These are phyloP conservation scores for Poecile atricapillus DNA, from an alignment of 2,113 vertebrate genomes.

Conservation along the genomic window DNA sequence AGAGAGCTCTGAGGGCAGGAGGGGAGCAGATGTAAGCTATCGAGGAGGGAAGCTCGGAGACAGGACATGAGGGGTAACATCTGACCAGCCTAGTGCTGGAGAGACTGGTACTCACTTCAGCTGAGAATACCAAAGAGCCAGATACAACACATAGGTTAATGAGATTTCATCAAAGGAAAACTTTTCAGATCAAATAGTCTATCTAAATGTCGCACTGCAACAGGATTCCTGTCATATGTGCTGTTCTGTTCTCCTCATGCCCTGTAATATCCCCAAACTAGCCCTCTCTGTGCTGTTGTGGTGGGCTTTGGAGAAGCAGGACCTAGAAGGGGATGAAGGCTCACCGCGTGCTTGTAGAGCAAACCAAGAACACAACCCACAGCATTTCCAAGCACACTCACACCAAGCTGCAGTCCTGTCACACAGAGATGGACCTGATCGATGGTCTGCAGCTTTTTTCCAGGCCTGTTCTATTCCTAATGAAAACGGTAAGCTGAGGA, in stretches of 20 bases:
- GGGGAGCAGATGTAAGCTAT: conserved; percentile 28
- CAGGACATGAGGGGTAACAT: background rate
- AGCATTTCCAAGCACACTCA: background rate
- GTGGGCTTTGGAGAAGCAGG: background rate
- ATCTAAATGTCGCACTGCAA: background rate
- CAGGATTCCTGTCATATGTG: background rate
- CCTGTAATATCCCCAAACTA: background rate
- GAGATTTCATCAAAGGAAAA: background rate
- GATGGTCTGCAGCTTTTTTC: background rate
- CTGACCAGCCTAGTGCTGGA: background rate
- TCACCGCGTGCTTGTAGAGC: fast-evolving
- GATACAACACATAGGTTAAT: background rate
- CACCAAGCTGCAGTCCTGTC: background rate
- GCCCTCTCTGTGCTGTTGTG: background rate
- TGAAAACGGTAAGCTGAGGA: conserved; percentile 19
- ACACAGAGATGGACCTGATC: background rate
- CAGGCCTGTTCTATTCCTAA: background rate
- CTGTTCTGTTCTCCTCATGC: fast-evolving
- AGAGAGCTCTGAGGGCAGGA: background rate
- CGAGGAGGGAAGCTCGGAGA: background rate
- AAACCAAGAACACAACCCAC: background rate
- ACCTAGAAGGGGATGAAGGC: background rate
- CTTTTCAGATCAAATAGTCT: background rate
- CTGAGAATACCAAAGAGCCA: background rate
- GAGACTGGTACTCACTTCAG: background rate